phyloP scores from a whole-genome alignment of 1,140 invertebrate species.

The Carcinoscorpius rotundicauda region DNA sequence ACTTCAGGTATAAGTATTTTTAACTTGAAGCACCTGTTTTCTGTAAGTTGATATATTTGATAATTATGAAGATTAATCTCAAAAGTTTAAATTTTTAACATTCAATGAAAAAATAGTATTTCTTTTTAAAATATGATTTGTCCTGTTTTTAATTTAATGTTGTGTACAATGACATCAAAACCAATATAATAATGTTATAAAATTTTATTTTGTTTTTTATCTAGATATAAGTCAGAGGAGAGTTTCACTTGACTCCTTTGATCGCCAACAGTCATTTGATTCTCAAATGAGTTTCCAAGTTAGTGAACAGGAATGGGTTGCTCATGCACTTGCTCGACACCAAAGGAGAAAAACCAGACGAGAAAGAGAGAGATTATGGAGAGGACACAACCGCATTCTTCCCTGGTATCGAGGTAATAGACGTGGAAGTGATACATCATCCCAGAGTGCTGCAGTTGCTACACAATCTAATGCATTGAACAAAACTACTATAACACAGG shows the following conservation, averaged over 20 bases:
- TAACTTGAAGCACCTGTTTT: too few species aligned
- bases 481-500: slow-evolving; percentile 11
- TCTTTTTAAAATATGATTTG: too few species aligned
- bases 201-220: slow-evolving; percentile 1
- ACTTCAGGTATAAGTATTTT: slow-evolving; percentile 19
- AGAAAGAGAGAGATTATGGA: slow-evolving; percentile 40
- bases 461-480: slow-evolving; percentile 1
- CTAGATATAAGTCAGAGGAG: slow-evolving; percentile 16
- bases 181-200: too few species aligned
- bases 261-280: slow-evolving; percentile 61
- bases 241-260: slow-evolving; percentile 15
- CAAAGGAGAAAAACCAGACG: slow-evolving; percentile 63
- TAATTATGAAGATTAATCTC: too few species aligned
- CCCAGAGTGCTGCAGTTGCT: slow-evolving; percentile 44
- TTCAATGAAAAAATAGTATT: too few species aligned
- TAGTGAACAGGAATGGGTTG: slow-evolving; percentile 22
- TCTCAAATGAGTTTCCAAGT: slow-evolving; percentile 53
- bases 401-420: slow-evolving; percentile 29
- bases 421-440: slow-evolving; percentile 58
- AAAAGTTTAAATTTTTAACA: too few species aligned
- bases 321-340: slow-evolving; percentile 26
- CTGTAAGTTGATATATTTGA: too few species aligned
- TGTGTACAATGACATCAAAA: too few species aligned
- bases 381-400: slow-evolving; percentile 10
- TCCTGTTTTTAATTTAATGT: too few species aligned